A percentile compares a stretch with the other conserved stretches of the same genome.
phyloP scores from a whole-genome alignment of 2,113 vertebrate genomes.

The Laticauda laticaudata region DNA sequence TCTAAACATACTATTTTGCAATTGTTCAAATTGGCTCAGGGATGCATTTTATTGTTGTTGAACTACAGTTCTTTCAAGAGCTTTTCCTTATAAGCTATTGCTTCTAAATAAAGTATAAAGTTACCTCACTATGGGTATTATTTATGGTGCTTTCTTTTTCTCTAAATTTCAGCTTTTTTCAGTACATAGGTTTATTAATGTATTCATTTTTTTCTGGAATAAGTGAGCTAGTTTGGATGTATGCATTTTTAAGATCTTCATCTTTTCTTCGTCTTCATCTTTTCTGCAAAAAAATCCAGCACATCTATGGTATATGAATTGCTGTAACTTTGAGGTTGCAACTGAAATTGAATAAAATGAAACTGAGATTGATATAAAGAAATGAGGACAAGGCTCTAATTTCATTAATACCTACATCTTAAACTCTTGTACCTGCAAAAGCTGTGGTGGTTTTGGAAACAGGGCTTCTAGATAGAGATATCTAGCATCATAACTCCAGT shows the following conservation, averaged over 20 bases:
- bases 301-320: neutral
- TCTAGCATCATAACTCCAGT: neutral
- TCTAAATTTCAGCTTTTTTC: neutral
- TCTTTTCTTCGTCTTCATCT: neutral
- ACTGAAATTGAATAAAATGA: neutral
- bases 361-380: neutral
- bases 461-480: neutral
- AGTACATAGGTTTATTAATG: neutral
- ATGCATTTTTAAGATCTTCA: neutral
- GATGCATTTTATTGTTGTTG: neutral
- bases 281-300: neutral
- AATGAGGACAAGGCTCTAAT: neutral
- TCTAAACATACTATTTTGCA: neutral
- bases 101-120: neutral
- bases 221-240: neutral
- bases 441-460: neutral
- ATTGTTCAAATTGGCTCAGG: neutral
- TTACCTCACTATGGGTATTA: neutral
- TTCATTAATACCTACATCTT: neutral
- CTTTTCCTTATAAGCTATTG: neutral
- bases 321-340: neutral
- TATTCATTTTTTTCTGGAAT: neutral
- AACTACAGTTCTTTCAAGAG: neutral
- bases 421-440: neutral
- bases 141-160: neutral